Evolutionary conservation across 2,113 vertebrate genomes (phyloP).

Genomic region (Dromas ardeola): DNA sequence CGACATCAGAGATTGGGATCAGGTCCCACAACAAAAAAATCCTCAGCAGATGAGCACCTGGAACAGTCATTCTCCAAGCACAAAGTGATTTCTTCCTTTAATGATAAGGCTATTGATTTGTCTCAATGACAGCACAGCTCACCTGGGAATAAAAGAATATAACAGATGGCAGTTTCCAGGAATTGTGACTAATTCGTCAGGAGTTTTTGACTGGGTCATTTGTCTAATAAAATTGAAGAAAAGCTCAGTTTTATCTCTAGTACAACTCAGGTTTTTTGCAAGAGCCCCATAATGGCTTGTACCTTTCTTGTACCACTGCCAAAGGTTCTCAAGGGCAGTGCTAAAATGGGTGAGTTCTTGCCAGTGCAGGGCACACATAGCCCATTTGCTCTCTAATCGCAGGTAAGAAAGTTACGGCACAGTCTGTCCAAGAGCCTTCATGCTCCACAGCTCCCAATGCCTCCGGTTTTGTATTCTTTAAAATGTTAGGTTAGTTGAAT

Average conservation of each 20-base stretch:
- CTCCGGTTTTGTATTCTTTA: not conserved
- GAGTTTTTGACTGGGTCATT: not conserved
- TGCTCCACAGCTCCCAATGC: not conserved
- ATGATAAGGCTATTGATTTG: not conserved
- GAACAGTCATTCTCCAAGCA: not conserved
- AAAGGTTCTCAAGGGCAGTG: not conserved
- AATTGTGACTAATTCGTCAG: not conserved
- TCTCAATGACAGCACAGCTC: not conserved
- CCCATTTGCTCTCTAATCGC: not conserved
- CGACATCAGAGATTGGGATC: not conserved
- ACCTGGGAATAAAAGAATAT: not conserved
- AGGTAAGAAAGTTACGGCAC: not conserved
- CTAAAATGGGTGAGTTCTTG: not conserved
- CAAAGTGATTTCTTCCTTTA: not conserved
- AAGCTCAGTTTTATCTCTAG: not conserved
- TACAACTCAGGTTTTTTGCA: not conserved
- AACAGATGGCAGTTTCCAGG: slow-evolving; percentile 4
- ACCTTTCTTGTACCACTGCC: not conserved
- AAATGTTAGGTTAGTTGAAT: not conserved
- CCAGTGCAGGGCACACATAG: fast-evolving
- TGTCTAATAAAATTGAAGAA: not conserved
- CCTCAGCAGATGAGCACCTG: not conserved
- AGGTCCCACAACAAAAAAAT: not conserved
- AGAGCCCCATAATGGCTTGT: not conserved
- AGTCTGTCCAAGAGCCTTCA: not conserved